Evolutionary conservation across 2,113 vertebrate species (phyloP).

Genomic region (Hippopotamus amphibius): DNA sequence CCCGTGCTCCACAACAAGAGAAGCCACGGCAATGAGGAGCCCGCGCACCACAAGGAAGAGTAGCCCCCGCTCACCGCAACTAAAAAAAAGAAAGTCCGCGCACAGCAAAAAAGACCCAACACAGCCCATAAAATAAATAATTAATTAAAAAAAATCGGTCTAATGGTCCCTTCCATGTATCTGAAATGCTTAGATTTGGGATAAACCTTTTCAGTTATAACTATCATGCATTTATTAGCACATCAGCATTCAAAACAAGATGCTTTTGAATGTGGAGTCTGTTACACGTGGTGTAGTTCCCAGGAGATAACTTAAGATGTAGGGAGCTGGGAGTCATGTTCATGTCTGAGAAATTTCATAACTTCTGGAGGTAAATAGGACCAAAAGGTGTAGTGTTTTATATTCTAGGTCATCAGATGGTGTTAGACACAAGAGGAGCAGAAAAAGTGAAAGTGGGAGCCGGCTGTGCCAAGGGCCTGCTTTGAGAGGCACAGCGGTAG

Average conservation of each 20-base stretch:
- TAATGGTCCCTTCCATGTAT: constrained; percentile 16
- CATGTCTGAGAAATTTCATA: constrained; percentile 44
- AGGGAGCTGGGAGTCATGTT: neutral
- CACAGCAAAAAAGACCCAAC: too few species aligned
- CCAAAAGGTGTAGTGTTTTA: constrained; percentile 35
- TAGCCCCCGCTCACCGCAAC: too few species aligned
- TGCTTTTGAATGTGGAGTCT: constrained; percentile 37
- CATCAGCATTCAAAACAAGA: constrained; percentile 44
- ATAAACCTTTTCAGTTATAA: neutral
- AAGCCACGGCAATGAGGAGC: too few species aligned
- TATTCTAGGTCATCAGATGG: constrained; percentile 34
- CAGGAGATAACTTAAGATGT: neutral
- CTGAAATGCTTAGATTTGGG: constrained; percentile 31
- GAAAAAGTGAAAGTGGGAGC: neutral
- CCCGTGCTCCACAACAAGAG: too few species aligned
- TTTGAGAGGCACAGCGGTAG: neutral
- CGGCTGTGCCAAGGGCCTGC: neutral
- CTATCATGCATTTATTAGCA: constrained; percentile 29
- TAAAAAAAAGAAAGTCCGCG: too few species aligned
- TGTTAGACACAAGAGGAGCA: neutral
- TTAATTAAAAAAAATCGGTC: neutral
- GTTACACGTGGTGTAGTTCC: neutral
- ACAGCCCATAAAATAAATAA: too few species aligned
- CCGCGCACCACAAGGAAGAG: too few species aligned
- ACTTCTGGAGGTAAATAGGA: constrained; percentile 43